Evolutionary conservation across 1,140 invertebrate genomes (phyloP), one percentile per base, ranked within the genome.

Genomic region (Meloidogyne floridensis): DNA sequence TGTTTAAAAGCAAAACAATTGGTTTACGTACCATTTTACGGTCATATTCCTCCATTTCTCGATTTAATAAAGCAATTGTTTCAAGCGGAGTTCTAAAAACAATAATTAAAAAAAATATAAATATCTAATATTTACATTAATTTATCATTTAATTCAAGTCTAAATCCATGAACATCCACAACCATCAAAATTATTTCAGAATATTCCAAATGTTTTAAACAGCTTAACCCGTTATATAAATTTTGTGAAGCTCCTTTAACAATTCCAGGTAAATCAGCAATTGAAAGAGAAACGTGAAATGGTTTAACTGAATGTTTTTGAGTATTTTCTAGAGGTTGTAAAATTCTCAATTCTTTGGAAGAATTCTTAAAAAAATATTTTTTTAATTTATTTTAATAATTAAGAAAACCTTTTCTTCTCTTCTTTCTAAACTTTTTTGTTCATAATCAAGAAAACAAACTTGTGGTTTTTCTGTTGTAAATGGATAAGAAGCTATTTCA

Each of bases 201-300:
- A 88, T 96, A 92, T 90, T 97, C 95, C 7, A 97, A 92, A 91
- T 98, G 96, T 87, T 95, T 96, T 9, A 97, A 72, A 84, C 92
- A 93, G 15, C 86, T 84, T 86, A 92, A 91, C 2, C 92, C 93
- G 83, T 92, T 90, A 18, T 93, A 93, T 86, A 94, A 91, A 92
- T 98, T 96, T 0, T 91, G 90, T 88, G 97, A 95, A 4, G 96
- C 95, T 32, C 95, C 96, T 92, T 98, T 96, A 83, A 98, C 96
- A 0, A 98, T 91, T 32, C 96, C 96, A 47, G 96, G 96, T 75
- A 98, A 92, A 92, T 98, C 96, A 4, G 96, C 96, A 84, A 97
- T 92, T 0, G 93, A 93, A 70, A 98, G 95, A 88, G 93, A 72
- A 90, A 90, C 7, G 73, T 32, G 7, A 75, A 15, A 10, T 82